Base-by-base conservation (phyloP, 2,797 vertebrate species). In the Neostethus bicornis region DNA sequence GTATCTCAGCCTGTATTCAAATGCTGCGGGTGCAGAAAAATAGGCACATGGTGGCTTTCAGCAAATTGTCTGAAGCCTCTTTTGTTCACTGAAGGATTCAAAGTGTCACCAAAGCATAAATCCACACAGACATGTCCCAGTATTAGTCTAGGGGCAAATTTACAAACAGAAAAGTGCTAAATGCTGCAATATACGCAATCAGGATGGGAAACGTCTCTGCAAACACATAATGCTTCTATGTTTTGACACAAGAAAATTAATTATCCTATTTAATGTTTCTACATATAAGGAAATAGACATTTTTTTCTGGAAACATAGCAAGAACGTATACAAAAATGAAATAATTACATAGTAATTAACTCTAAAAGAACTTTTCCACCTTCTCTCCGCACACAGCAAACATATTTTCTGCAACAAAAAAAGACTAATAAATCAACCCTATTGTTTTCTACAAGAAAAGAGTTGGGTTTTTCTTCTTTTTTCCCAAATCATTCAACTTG, bases 1-100 rank as follows among this genome's bases (percentile, higher is more conserved):
- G 56, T 7, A 2, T 51, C 46, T 7, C 54, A 28, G 48, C 20
- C 21, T 11, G 45, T 23, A 43, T 51, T 72, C 68, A 58, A 66
- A 77, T 47, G 57, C 53, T 58, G 61, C 51, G 60, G 42, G 53
- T 54, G 69, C 41, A 69, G 66, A 62, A 66, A 78, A 54, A 29
- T 35, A 51, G 32, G 66, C 68, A 35, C 52, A 32, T 32, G 58
- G 51, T 34, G 23, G 62, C 49, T 76, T 75, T 75, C 57, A 75
- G 67, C 71, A 81, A 82, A 82, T 73, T 23, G 3, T 55, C 58
- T 64, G 29, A 81, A 79, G 83, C 65, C 56, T 32, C 39, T 70
- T 83, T 77, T 81, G 77, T 84, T 85, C 84, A 74, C 64, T 12
- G 56, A 71, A 43, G 66, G 81, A 78, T 80, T 88, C 80, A 51